These are phyloP conservation scores for Schizaphis graminum DNA, from an alignment of 2,888 invertebrate genomes.

Conservation along the genomic window DNA sequence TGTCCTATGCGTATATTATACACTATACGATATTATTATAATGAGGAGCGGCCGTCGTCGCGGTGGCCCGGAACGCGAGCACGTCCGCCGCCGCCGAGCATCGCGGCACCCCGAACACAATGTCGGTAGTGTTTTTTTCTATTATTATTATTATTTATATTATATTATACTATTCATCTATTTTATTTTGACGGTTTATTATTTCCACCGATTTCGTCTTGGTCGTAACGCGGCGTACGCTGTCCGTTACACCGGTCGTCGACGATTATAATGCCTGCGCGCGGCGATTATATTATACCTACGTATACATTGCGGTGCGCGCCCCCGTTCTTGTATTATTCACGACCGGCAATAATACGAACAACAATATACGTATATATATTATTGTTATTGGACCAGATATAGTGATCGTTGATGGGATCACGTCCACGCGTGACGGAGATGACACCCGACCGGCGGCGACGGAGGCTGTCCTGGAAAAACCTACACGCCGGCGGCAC, in stretches of 20 bases:
- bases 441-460: slow-evolving; percentile 27
- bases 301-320: background rate
- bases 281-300: background rate
- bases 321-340: background rate
- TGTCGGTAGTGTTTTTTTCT: background rate
- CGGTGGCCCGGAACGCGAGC: slow-evolving; percentile 44
- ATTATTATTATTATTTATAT: no score
- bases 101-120: slow-evolving; percentile 16
- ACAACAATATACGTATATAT: background rate
- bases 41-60: slow-evolving; percentile 13
- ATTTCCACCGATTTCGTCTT: background rate
- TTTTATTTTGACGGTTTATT: background rate
- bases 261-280: background rate
- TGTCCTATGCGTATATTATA: no score
- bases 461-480: background rate
- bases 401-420: slow-evolving; percentile 17
- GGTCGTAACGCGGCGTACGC: background rate
- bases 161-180: no score
- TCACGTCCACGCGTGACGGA: slow-evolving; percentile 36
- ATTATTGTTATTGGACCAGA: background rate
- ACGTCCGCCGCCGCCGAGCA: slow-evolving; percentile 22
- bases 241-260: background rate
- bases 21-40: background rate
- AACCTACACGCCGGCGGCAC: slow-evolving; percentile 34
- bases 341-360: background rate